Evolutionary conservation across 2,113 vertebrate genomes (phyloP).

Genomic region (Xiphorhynchus elegans): DNA sequence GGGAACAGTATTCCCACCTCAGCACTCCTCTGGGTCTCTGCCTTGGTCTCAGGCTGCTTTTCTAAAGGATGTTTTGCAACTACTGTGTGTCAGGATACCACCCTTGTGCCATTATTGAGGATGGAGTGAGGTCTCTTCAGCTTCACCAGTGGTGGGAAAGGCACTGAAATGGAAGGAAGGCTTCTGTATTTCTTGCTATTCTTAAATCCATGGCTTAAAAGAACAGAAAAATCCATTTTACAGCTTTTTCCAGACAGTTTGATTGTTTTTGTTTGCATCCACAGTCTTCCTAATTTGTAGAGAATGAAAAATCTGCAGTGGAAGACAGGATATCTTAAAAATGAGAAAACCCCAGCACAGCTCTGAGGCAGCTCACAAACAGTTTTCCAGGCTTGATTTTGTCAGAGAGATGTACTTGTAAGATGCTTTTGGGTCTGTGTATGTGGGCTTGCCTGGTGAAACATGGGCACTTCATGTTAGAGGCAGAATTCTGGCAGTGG

Average conservation of each 20-base stretch:
- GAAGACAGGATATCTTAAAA: not conserved
- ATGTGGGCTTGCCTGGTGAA: not conserved
- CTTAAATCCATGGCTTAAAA: not conserved
- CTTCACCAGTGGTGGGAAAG: not conserved
- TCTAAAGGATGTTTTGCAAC: not conserved
- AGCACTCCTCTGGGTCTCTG: not conserved
- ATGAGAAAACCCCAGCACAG: not conserved
- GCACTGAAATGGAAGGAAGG: not conserved
- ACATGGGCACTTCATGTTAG: not conserved
- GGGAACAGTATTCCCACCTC: not conserved
- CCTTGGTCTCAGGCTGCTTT: not conserved
- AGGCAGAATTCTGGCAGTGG: constrained; percentile 8
- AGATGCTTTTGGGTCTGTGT: not conserved
- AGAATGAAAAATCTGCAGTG: not conserved
- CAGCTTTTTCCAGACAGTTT: not conserved
- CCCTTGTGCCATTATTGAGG: not conserved
- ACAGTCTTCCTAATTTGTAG: not conserved
- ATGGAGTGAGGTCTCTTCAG: not conserved
- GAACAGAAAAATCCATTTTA: not conserved
- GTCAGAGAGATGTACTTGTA: not conserved
- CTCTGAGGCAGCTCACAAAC: not conserved
- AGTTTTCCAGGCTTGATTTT: not conserved
- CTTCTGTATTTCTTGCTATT: not conserved
- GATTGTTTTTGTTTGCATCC: not conserved
- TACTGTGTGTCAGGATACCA: not conserved